Percentiles rank a stretch among this genome's conserved stretches.
These are phyloP conservation scores for Branchinecta lynchi DNA, from an alignment of 1,140 invertebrate species.

Conservation along the genomic window DNA sequence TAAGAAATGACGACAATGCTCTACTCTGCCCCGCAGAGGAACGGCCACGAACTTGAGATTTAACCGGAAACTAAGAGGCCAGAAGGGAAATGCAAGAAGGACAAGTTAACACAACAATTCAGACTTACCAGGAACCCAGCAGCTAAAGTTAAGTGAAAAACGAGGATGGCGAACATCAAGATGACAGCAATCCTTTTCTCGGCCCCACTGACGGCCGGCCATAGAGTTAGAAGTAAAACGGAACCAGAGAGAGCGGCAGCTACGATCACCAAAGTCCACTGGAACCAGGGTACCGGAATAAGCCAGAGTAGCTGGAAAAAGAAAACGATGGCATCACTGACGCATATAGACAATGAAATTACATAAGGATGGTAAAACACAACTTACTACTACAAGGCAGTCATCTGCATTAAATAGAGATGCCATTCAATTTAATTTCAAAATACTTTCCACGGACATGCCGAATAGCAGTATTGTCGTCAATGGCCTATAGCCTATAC, in stretches of 20 bases:
- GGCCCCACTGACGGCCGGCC: slow-evolving; percentile 52
- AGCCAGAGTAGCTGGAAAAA: slow-evolving; percentile 57
- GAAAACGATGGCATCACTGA: no score
- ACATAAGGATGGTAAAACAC: slow-evolving; percentile 19
- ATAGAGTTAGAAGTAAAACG: slow-evolving; percentile 62
- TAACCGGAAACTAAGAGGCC: slow-evolving; percentile 1
- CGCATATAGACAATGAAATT: no score
- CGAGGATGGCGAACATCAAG: slow-evolving; percentile 20
- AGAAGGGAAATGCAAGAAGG: not conserved
- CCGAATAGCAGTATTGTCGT: no score
- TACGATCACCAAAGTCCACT: slow-evolving; percentile 67
- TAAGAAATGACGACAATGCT: no score
- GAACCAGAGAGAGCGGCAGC: slow-evolving; percentile 65
- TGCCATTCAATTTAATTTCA: no score
- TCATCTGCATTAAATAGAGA: not conserved
- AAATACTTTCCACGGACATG: no score
- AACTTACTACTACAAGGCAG: slow-evolving; percentile 3
- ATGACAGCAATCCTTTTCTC: slow-evolving; percentile 42
- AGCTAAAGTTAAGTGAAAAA: slow-evolving; percentile 14
- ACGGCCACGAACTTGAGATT: no score
- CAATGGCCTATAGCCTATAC: no score
- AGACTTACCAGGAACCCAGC: slow-evolving; percentile 11
- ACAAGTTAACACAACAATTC: not conserved
- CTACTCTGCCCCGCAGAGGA: no score
- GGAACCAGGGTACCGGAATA: slow-evolving; percentile 57